Percentiles rank a stretch among this genome's conserved stretches.
Conservation (phyloP, 2,797 vertebrate genomes). For the Cheirogaleus major region DNA sequence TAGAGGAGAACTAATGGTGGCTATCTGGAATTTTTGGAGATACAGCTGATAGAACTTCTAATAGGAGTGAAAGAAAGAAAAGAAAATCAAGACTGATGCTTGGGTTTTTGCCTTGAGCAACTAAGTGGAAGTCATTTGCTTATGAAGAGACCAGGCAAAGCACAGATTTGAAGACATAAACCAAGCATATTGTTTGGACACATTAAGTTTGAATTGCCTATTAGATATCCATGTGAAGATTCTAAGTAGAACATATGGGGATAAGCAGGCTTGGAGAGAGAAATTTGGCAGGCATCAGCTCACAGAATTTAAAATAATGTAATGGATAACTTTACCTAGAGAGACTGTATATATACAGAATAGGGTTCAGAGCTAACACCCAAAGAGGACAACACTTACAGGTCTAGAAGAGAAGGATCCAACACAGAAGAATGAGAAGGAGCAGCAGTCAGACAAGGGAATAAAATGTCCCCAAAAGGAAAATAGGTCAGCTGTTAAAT, state of each 20-base stretch:
- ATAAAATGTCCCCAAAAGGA: background rate
- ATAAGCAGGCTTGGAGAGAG: background rate
- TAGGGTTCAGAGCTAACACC: background rate
- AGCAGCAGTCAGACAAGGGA: background rate
- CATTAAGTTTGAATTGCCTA: conserved; percentile 1
- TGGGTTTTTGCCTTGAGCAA: conserved; percentile 37
- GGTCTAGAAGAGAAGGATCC: background rate
- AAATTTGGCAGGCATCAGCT: background rate
- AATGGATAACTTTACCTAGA: background rate
- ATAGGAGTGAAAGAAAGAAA: background rate
- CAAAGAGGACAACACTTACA: background rate
- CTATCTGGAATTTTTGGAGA: background rate
- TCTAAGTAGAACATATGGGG: background rate
- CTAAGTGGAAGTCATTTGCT: conserved; percentile 29
- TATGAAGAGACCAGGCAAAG: conserved; percentile 13
- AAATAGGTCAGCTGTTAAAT: background rate
- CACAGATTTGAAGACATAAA: conserved; percentile 37
- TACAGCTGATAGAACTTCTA: background rate
- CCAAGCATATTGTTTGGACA: background rate
- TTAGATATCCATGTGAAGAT: background rate
- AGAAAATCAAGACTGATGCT: background rate
- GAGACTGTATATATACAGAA: background rate
- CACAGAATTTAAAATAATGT: background rate
- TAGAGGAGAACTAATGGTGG: background rate
- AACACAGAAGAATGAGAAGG: background rate